phyloP scores from a whole-genome alignment of 2,113 vertebrate genomes.

The Cairina moschata region DNA sequence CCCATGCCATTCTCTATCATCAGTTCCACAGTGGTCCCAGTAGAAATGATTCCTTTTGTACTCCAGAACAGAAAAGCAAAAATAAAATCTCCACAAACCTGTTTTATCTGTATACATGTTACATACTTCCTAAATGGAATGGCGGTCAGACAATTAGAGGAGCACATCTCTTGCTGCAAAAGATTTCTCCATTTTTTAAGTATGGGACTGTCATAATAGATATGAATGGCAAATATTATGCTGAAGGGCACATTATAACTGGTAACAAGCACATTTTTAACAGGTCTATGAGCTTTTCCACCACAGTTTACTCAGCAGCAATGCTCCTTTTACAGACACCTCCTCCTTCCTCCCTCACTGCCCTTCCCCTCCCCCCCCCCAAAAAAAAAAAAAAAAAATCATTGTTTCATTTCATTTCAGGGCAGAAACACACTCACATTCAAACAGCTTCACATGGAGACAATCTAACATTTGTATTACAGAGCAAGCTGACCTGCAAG shows the following conservation, averaged over 20 bases:
- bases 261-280: not conserved
- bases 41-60: not conserved
- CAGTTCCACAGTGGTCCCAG: not conserved
- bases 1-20: not conserved
- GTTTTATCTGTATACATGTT: not conserved
- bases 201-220: not conserved
- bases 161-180: not conserved
- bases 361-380: not conserved
- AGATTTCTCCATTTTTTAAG: not conserved
- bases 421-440: not conserved
- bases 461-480: not conserved
- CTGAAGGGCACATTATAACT: not conserved
- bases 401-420: not conserved
- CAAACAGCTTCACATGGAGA: not conserved
- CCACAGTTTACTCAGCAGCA: not conserved
- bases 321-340: not conserved
- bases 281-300: not conserved
- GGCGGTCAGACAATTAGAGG: not conserved
- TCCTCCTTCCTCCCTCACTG: not conserved
- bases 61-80: not conserved
- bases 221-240: not conserved
- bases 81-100: not conserved
- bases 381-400: not conserved
- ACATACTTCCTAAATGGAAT: not conserved
- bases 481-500: not conserved